Evolutionary conservation across 1,140 invertebrate genomes (phyloP), one percentile per base, ranked within the genome.

Genomic region (Sesamia nonagrioides): DNA sequence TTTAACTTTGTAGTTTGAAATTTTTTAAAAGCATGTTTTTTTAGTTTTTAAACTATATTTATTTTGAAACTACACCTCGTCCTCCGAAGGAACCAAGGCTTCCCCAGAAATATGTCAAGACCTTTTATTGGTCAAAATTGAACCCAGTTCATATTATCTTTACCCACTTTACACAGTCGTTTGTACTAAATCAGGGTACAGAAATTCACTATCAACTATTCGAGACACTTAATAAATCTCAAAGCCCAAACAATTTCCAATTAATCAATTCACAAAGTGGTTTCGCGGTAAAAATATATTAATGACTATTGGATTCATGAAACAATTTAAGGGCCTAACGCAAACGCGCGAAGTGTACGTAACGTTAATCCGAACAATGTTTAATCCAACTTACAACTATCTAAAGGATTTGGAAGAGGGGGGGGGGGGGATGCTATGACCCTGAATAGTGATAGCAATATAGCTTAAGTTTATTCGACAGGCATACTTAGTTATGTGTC

Each of bases 151-250:
- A 63, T 17, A 42, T 11, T 42, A 66, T 17, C 17, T 21, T 5
- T 60, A 50, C 11, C 27, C 37, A 21, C 61, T 66, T 42, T 42
- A 35, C 37, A n/a, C 6, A 35, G 27, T 1, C n/a, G 27, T 37
- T 37, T 71, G 50, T 54, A 13, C 27, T 17, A 71, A 71, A 35
- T 42, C 50, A 58, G 13, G 27, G 35, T 58, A 42, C 18, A 58
- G 54, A 18, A 58, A 58, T 73, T 58, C 54, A 60, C 50, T 58
- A 73, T 37, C 71, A 58, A 73, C 17, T 58, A 73, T 73, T 42
- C 71, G n/a, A 42, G 71, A 17, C 54, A 73, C 71, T 73, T 73
- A 52, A 73, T 73, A 58, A 73, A 73, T 73, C 18, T 58, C 37
- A n/a, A 27, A 73, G 52, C n/a, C 37, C 35, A 15, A 58, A 73